Evolutionary conservation across 2,888 invertebrate species (phyloP).

Genomic region (Rapana venosa): DNA sequence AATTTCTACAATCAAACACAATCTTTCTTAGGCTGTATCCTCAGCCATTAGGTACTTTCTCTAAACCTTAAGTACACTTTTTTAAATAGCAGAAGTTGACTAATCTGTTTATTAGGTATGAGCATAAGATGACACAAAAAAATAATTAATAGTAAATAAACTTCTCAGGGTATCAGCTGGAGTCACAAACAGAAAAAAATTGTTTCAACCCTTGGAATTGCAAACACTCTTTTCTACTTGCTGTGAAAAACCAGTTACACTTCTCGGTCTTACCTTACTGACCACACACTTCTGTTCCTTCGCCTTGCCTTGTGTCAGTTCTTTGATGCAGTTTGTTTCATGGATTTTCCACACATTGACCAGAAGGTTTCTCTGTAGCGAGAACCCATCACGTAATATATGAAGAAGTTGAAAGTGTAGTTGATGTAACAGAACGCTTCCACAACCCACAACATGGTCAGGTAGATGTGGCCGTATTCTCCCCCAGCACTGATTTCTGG

Average conservation of each 20-base stretch:
- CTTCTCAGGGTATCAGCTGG: not conserved
- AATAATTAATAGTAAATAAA: too few relatives aligned
- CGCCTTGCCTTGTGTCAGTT: not conserved
- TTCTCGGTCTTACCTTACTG: not conserved
- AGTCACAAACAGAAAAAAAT: too few relatives aligned
- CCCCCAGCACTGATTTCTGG: not conserved
- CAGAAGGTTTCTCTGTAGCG: not conserved
- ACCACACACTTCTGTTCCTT: not conserved
- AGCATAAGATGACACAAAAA: too few relatives aligned
- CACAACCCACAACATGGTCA: not conserved
- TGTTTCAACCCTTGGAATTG: too few relatives aligned
- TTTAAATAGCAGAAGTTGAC: too few relatives aligned
- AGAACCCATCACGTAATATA: slow-evolving; percentile 11
- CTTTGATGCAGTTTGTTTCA: too few relatives aligned
- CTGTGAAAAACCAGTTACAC: not conserved
- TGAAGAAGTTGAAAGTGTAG: not conserved
- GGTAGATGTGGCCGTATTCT: not conserved
- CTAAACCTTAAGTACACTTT: too few relatives aligned
- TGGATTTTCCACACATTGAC: not conserved
- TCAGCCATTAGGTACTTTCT: too few relatives aligned
- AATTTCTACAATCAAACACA: too few relatives aligned
- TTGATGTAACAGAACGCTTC: not conserved
- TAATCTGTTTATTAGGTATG: too few relatives aligned
- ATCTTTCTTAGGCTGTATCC: too few relatives aligned
- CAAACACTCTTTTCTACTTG: not conserved